These are phyloP conservation scores for Thamnaconus septentrionalis DNA, from an alignment of 2,113 vertebrate genomes.

Conservation along the genomic window DNA sequence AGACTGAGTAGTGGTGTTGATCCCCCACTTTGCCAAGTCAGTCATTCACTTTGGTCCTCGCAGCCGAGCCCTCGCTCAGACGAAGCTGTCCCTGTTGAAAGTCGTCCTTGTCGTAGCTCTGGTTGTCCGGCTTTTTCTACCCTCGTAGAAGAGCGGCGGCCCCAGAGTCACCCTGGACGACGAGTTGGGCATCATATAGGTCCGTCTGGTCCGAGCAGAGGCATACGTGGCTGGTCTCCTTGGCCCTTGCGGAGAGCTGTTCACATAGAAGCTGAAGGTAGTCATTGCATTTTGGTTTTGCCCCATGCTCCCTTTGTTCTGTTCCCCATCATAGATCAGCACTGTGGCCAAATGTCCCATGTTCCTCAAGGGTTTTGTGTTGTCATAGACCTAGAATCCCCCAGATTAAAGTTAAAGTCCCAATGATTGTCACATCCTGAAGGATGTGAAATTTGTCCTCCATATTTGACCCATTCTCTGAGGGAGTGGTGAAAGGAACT, in stretches of 20 bases:
- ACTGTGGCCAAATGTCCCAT: too few species aligned
- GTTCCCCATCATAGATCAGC: too few species aligned
- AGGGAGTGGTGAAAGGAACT: too few species aligned
- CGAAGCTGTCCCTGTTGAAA: slow-evolving; percentile 87
- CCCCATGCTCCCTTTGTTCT: too few species aligned
- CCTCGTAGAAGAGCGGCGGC: slow-evolving; percentile 55
- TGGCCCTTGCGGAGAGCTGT: slow-evolving; percentile 39
- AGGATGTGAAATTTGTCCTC: too few species aligned
- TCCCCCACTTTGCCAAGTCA: neutral
- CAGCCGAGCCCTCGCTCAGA: slow-evolving; percentile 65
- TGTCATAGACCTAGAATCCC: too few species aligned
- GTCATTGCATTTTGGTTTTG: too few species aligned
- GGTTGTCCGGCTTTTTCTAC: slow-evolving; percentile 31
- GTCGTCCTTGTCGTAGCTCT: slow-evolving; percentile 12
- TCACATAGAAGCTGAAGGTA: neutral
- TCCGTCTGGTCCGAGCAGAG: slow-evolving; percentile 48
- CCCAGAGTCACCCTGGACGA: slow-evolving; percentile 48
- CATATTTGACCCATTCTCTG: too few species aligned
- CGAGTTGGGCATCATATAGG: slow-evolving; percentile 51
- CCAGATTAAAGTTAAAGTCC: too few species aligned
- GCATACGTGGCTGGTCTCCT: slow-evolving; percentile 38
- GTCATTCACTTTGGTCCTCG: neutral
- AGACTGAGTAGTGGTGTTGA: too few species aligned
- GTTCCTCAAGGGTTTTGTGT: too few species aligned
- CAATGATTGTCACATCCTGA: too few species aligned